Evolutionary conservation across 2,888 invertebrate genomes (phyloP).

Genomic region (Eutolmus rufibarbis): DNA sequence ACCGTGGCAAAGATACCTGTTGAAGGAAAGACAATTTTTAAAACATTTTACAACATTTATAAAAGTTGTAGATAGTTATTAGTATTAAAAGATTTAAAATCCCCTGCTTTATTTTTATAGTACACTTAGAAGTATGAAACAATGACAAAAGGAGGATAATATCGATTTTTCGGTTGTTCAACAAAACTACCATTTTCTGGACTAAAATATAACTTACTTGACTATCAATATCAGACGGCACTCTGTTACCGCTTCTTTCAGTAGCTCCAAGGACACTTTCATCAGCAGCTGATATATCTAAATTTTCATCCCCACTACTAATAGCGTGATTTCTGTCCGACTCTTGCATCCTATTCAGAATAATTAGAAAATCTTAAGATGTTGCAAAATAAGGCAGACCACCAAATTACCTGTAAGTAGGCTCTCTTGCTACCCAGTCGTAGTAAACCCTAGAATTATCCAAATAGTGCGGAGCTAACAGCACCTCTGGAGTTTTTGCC

Average conservation of each 20-base stretch:
- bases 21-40: neutral
- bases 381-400: neutral
- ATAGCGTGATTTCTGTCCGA: slow-evolving; percentile 44
- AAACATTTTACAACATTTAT: too few species aligned
- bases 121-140: too few species aligned
- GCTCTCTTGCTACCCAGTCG: slow-evolving; percentile 63
- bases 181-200: neutral
- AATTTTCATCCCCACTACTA: slow-evolving; percentile 53
- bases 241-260: slow-evolving; percentile 49
- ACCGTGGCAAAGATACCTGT: slow-evolving; percentile 82
- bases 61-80: neutral
- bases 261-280: slow-evolving; percentile 51
- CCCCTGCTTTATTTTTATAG: too few species aligned
- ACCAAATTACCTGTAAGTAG: slow-evolving; percentile 45
- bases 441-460: slow-evolving; percentile 63
- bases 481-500: slow-evolving; percentile 79
- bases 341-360: slow-evolving; percentile 39
- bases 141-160: too few species aligned
- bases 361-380: neutral
- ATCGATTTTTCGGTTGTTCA: too few species aligned
- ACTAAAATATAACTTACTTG: slow-evolving; percentile 65
- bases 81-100: too few species aligned
- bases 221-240: slow-evolving; percentile 76
- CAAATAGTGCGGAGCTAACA: slow-evolving; percentile 76
- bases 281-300: slow-evolving; percentile 51